Evolutionary conservation across 1,140 invertebrate genomes (phyloP).

Genomic region (Hyles euphorbiae): DNA sequence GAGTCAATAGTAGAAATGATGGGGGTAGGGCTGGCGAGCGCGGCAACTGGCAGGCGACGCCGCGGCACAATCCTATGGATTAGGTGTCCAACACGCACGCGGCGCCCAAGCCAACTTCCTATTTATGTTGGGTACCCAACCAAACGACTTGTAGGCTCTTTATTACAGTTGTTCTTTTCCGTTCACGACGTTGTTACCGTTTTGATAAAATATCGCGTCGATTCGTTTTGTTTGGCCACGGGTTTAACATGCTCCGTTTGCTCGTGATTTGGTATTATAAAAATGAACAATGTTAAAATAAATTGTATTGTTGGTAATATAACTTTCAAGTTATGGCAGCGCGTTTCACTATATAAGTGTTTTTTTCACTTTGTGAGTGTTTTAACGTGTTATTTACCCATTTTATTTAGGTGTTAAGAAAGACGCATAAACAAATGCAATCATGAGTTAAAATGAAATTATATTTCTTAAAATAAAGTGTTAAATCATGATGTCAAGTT

Average conservation of each 20-base stretch:
- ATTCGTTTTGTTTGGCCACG: constrained; percentile 41
- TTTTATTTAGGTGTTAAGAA: too few species aligned
- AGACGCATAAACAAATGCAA: too few species aligned
- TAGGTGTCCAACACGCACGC: constrained; percentile 64
- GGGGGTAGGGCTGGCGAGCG: constrained; percentile 11
- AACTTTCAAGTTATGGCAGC: too few species aligned
- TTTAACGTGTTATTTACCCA: background rate
- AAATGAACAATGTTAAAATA: too few species aligned
- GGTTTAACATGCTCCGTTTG: constrained; percentile 18
- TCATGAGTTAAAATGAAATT: too few species aligned
- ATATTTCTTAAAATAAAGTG: too few species aligned
- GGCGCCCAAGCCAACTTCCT: constrained; percentile 44
- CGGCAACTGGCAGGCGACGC: constrained; percentile 36
- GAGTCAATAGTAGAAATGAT: constrained; percentile 10
- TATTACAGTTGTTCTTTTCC: constrained; percentile 73
- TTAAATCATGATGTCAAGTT: too few species aligned
- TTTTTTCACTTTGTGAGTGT: background rate
- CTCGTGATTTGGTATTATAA: background rate
- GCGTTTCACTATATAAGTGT: too few species aligned
- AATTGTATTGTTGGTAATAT: too few species aligned
- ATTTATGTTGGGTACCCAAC: constrained; percentile 66
- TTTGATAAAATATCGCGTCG: constrained; percentile 59
- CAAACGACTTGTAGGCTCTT: constrained; percentile 73
- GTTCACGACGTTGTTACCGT: constrained; percentile 58
- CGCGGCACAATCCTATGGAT: constrained; percentile 63